A percentile compares a stretch with the other conserved stretches of the same genome.
Evolutionary conservation across 2,797 vertebrate genomes (phyloP).

Genomic region (Loris lydekkerianus): DNA sequence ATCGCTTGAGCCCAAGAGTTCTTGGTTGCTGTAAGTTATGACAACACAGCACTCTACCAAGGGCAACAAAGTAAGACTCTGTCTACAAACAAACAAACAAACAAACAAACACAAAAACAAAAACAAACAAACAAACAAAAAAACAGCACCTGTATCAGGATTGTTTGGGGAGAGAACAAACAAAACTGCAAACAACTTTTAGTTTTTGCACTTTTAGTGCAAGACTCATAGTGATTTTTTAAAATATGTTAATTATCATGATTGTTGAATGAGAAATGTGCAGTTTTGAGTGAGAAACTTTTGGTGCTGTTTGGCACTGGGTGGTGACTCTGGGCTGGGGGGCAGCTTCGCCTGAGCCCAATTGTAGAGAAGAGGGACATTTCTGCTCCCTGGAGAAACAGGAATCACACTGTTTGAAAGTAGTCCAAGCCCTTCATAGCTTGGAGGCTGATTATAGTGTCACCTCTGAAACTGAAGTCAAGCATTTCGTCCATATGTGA

Average conservation of each 20-base stretch:
- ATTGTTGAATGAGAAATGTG: background rate
- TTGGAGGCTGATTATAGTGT: background rate
- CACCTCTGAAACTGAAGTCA: background rate
- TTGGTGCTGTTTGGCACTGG: background rate
- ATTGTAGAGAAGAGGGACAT: background rate
- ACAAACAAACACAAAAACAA: too few relatives aligned
- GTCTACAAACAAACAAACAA: too few relatives aligned
- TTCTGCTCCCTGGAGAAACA: background rate
- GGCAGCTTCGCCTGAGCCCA: background rate
- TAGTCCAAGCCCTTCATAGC: rapidly evolving
- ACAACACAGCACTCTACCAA: too few relatives aligned
- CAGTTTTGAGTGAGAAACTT: background rate
- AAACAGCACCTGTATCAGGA: background rate
- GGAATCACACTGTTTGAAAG: background rate
- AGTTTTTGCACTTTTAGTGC: background rate
- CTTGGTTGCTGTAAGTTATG: too few relatives aligned
- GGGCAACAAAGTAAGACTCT: too few relatives aligned
- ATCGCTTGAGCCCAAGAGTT: too few relatives aligned
- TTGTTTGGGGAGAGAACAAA: background rate
- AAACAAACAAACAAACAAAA: too few relatives aligned
- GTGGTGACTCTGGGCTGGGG: background rate
- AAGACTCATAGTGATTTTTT: background rate
- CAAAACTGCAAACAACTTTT: background rate
- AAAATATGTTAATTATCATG: background rate
- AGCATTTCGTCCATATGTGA: background rate